These are phyloP conservation scores for Xestia c-nigrum DNA, from an alignment of 2,888 invertebrate genomes.

Conservation along the genomic window DNA sequence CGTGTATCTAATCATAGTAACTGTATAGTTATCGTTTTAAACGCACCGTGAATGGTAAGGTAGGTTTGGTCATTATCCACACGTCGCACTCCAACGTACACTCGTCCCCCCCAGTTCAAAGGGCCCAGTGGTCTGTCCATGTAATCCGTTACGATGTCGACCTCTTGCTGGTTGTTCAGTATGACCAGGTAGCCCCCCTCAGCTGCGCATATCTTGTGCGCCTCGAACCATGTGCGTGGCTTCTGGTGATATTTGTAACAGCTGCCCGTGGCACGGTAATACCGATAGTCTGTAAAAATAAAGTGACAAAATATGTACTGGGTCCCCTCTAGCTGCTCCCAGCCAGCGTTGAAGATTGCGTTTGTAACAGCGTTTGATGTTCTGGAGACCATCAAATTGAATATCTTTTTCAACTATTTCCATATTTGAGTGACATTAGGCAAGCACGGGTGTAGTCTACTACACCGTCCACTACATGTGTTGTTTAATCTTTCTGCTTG, in stretches of 20 bases:
- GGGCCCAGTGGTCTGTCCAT: neutral
- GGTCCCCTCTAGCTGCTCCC: too few species aligned
- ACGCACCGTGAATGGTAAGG: slow-evolving; percentile 13
- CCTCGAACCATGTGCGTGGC: neutral
- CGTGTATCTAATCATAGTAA: too few species aligned
- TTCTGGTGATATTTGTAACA: slow-evolving; percentile 38
- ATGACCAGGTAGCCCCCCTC: slow-evolving; percentile 20
- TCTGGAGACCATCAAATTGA: too few species aligned
- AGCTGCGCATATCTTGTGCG: slow-evolving; percentile 24
- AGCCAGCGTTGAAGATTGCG: too few species aligned
- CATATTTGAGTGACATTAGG: too few species aligned
- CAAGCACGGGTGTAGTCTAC: too few species aligned
- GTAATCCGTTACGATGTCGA: neutral
- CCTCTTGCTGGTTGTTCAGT: slow-evolving; percentile 23
- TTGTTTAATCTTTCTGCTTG: too few species aligned
- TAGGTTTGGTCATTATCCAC: neutral
- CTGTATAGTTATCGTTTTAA: neutral
- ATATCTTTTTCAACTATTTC: too few species aligned
- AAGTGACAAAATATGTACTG: neutral
- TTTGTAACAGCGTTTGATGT: too few species aligned
- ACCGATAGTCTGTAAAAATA: neutral
- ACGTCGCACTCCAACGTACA: slow-evolving; percentile 3
- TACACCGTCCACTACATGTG: too few species aligned
- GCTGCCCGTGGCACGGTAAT: slow-evolving; percentile 17
- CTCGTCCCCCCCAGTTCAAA: neutral